Conservation (phyloP, 1,140 invertebrate genomes). For the Magallana ariakensis region DNA sequence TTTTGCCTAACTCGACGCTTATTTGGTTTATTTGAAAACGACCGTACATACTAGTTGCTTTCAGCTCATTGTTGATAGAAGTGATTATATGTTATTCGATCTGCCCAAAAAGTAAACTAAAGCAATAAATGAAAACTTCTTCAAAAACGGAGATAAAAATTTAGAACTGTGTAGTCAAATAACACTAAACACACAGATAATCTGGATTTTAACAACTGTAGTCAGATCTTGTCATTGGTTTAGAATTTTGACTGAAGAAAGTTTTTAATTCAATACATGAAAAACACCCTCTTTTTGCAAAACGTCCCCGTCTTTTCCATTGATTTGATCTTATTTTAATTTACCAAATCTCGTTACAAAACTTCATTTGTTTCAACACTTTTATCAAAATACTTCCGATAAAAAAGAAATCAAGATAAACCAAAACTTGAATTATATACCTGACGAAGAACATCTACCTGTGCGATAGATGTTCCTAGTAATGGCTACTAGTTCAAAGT, state of each 20-base stretch:
- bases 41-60: neutral
- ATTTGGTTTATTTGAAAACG: slow-evolving; percentile 35
- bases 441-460: neutral
- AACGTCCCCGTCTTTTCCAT: too few species aligned
- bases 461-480: neutral
- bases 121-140: slow-evolving; percentile 31
- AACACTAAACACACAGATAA: slow-evolving; percentile 30
- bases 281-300: too few species aligned
- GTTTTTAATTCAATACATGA: neutral
- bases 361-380: neutral
- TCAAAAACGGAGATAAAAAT: slow-evolving; percentile 8
- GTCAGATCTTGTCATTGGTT: neutral
- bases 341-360: neutral
- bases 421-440: slow-evolving; percentile 8
- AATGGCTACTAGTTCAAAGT: neutral
- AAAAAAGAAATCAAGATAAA: slow-evolving; percentile 5
- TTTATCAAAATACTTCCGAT: neutral
- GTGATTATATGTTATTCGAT: slow-evolving; percentile 30
- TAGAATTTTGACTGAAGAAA: neutral
- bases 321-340: neutral
- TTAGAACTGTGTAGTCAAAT: slow-evolving; percentile 24
- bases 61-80: slow-evolving; percentile 12
- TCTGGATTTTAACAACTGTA: neutral
- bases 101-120: slow-evolving; percentile 33
- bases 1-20: slow-evolving; percentile 9